These are phyloP conservation scores for Pristionchus exspectatus DNA, from an alignment of 2,888 invertebrate genomes.

Conservation along the genomic window DNA sequence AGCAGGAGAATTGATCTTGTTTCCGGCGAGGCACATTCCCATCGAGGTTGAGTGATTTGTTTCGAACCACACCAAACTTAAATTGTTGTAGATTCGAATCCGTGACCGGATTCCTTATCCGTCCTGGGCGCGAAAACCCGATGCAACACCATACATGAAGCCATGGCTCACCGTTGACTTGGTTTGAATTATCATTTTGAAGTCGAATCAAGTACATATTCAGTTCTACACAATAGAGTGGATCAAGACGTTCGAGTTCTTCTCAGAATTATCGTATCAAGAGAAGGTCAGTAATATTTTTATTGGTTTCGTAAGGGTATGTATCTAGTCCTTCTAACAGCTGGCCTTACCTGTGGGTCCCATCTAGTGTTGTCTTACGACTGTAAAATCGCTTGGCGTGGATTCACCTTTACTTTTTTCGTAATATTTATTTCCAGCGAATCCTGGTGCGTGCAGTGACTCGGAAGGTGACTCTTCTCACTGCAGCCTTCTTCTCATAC, in stretches of 20 bases:
- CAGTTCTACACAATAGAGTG: constrained; percentile 39
- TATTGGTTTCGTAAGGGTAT: too few relatives aligned
- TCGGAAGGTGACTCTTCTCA: constrained; percentile 28
- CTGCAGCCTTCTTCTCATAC: constrained; percentile 45
- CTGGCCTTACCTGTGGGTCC: too few relatives aligned
- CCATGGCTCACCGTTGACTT: constrained; percentile 34
- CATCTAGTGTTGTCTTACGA: too few relatives aligned
- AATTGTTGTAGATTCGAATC: constrained; percentile 26
- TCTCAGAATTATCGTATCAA: not conserved
- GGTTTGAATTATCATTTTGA: not conserved
- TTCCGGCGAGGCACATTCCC: constrained; percentile 20
- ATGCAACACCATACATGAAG: not conserved
- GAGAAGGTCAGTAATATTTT: not conserved
- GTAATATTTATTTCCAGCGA: not conserved
- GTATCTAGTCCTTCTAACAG: too few relatives aligned
- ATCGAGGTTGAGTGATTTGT: not conserved
- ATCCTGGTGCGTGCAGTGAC: not conserved
- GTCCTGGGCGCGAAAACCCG: not conserved
- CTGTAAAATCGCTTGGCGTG: too few relatives aligned
- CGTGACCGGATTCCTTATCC: constrained; percentile 36
- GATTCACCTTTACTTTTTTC: not conserved
- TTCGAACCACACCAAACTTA: too few relatives aligned
- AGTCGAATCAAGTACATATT: too few relatives aligned
- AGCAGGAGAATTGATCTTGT: not conserved
- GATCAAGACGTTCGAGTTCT: constrained; percentile 30